These are phyloP conservation scores for Drosophila takahashii DNA, from an alignment of 1,140 invertebrate species.

Conservation along the genomic window DNA sequence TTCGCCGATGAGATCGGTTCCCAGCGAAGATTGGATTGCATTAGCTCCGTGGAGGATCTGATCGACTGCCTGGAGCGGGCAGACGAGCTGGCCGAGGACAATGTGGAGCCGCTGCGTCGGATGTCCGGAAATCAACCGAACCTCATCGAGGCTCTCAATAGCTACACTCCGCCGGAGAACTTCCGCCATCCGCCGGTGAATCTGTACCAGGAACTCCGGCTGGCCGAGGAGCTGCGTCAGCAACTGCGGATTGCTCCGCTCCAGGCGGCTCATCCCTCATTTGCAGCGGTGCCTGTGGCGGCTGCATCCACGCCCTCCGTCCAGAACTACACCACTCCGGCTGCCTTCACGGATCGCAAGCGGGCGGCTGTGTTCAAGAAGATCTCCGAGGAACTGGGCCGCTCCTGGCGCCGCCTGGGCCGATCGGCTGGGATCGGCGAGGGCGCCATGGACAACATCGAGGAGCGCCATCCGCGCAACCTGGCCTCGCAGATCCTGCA, in stretches of 20 bases:
- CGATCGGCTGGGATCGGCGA: slow-evolving; percentile 85
- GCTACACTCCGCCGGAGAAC: slow-evolving; percentile 31
- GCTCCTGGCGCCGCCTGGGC: slow-evolving; percentile 85
- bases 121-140: slow-evolving; percentile 11
- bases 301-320: not conserved
- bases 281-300: not conserved
- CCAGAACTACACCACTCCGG: slow-evolving; percentile 42
- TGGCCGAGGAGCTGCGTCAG: slow-evolving; percentile 59
- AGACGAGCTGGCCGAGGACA: slow-evolving; percentile 56
- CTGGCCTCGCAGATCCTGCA: slow-evolving; percentile 62
- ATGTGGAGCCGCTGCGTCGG: slow-evolving; percentile 50
- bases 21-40: slow-evolving; percentile 39
- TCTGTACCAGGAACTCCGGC: slow-evolving; percentile 53
- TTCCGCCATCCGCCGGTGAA: slow-evolving; percentile 8
- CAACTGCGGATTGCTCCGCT: slow-evolving; percentile 39
- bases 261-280: not conserved
- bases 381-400: slow-evolving; percentile 84
- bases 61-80: slow-evolving; percentile 66
- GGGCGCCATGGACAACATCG: slow-evolving; percentile 85
- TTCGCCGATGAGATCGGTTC: slow-evolving; percentile 59
- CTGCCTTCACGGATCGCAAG: slow-evolving; percentile 59
- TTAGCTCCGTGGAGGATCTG: slow-evolving; percentile 48
- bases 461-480: slow-evolving; percentile 71
- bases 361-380: slow-evolving; percentile 64
- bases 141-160: slow-evolving; percentile 31